A percentile compares a stretch with the other conserved stretches of the same genome.
Evolutionary conservation across 2,888 invertebrate genomes (phyloP).

Genomic region (Dyspetes luteomarginatus): DNA sequence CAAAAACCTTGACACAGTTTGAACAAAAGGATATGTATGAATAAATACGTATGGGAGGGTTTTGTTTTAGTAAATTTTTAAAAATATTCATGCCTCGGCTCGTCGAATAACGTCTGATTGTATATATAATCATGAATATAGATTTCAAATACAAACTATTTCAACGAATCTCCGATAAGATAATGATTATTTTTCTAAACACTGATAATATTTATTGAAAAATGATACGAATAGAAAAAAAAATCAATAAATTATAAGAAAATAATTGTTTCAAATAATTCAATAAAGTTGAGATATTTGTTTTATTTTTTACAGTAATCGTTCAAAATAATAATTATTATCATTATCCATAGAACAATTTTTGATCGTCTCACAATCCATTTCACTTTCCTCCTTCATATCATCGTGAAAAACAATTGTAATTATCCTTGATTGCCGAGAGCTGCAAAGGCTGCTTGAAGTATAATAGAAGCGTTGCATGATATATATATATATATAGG

Average conservation of each 20-base stretch:
- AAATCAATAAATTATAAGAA: neutral
- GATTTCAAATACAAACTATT: neutral
- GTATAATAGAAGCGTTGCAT: neutral
- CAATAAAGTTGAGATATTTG: neutral
- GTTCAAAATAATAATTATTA: neutral
- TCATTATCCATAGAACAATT: neutral
- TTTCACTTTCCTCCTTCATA: neutral
- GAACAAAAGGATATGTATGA: neutral
- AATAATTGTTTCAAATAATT: neutral
- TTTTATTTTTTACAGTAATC: neutral
- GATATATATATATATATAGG: neutral
- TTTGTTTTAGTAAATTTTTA: no score
- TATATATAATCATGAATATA: no score
- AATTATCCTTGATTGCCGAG: constrained; percentile 39
- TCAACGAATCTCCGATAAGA: neutral
- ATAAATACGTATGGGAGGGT: neutral
- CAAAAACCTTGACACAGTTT: constrained; percentile 53
- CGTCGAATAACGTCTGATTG: no score
- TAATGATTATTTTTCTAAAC: neutral
- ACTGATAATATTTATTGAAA: neutral
- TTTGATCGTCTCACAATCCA: neutral
- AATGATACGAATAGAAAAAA: neutral
- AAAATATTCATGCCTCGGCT: no score
- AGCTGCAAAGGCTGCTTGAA: constrained; percentile 20
- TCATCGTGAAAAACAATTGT: constrained; percentile 22